phyloP scores from a whole-genome alignment of 2,888 invertebrate species.

The Heliconius sara region DNA sequence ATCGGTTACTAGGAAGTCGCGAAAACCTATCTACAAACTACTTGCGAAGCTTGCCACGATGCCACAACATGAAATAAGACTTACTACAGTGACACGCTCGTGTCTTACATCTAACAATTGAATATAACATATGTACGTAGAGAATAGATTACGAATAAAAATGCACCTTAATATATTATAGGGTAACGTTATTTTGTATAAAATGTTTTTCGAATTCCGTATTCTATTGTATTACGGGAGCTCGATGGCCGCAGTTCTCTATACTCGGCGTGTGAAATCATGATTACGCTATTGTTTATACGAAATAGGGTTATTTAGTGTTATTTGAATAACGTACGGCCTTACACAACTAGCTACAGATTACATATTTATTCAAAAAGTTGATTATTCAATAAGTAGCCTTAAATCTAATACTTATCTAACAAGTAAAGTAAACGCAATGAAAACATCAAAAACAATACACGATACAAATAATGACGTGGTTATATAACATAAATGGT shows the following conservation, averaged over 20 bases:
- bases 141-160: conserved; percentile 78
- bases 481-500: conserved; percentile 73
- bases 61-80: conserved; percentile 78
- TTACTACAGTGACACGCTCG: conserved; percentile 72
- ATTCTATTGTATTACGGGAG: conserved; percentile 45
- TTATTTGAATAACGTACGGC: conserved; percentile 53
- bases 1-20: conserved; percentile 80
- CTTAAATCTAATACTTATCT: conserved; percentile 70
- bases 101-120: conserved; percentile 74
- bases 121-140: conserved; percentile 60
- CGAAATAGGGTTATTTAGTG: conserved; percentile 31
- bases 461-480: conserved; percentile 60
- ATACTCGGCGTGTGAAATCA: background rate
- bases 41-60: conserved; percentile 76
- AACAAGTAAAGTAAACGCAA: conserved; percentile 75
- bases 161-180: conserved; percentile 75
- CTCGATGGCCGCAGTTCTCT: conserved; percentile 1
- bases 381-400: conserved; percentile 75
- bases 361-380: conserved; percentile 75
- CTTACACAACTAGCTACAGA: conserved; percentile 72
- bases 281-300: conserved; percentile 43
- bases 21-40: conserved; percentile 81
- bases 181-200: conserved; percentile 62
- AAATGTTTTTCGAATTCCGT: conserved; percentile 67
- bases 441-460: conserved; percentile 66